Evolutionary conservation across 2,797 vertebrate species (phyloP).

Genomic region (Helarctos malayanus): DNA sequence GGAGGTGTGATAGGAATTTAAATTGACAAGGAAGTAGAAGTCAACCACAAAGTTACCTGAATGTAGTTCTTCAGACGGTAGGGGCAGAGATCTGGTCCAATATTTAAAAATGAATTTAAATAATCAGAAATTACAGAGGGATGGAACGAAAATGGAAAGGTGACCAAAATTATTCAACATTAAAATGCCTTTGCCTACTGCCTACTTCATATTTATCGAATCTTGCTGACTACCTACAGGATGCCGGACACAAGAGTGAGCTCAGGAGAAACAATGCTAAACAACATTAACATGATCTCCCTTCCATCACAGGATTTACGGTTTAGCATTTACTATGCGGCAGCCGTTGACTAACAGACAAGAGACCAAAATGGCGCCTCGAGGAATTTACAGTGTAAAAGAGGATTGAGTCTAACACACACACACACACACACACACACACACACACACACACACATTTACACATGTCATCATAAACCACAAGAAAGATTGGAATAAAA

Average conservation of each 20-base stretch:
- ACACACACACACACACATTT: neutral
- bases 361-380: neutral
- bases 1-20: neutral
- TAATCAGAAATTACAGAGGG: neutral
- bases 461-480: neutral
- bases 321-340: neutral
- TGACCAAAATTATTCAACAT: neutral
- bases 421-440: neutral
- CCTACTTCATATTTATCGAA: neutral
- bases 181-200: neutral
- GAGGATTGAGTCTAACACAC: neutral
- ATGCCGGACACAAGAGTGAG: neutral
- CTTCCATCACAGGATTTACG: neutral
- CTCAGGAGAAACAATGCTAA: neutral
- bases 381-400: neutral
- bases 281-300: neutral
- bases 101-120: constrained; percentile 29
- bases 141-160: neutral
- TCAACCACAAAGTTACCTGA: neutral
- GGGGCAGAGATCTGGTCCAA: neutral
- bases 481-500: neutral
- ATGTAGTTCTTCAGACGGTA: neutral
- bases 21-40: neutral
- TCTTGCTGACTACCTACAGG: neutral
- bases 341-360: neutral